Base-by-base conservation (phyloP, 2,888 invertebrate species). In the Lydus trimaculatus region DNA sequence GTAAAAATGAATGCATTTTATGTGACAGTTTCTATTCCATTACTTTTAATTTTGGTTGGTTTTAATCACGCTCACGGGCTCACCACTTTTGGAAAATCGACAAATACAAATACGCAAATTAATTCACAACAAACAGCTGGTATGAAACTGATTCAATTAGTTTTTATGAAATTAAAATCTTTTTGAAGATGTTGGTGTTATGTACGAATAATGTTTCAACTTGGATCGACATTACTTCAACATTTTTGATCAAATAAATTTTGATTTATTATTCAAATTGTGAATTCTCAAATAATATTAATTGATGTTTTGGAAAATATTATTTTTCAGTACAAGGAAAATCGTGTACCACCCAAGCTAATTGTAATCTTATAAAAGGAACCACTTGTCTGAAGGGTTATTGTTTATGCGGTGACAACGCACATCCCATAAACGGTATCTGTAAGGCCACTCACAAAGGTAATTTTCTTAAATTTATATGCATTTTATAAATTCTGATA, bases 1-100 rank as follows among this genome's bases (percentile, higher is more conserved):
- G 56, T 6, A 56, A 48, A 79, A 75, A 84, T 84, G 83, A 85
- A 84, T 80, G 81, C 82, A 77, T 78, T 84, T 61, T 84, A 84
- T 79, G 83, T 85, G 81, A 84, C 82, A 75, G 82, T 88, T 78
- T 89, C 88, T 60, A 87, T 89, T 69, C 89, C 85, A 73, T 84
- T 88, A 76, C 87, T 85, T 84, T 85, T 88, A 79, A 84, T 85
- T 69, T 83, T 87, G 79, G 88, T 85, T 65, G 83, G 84, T 71
- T 84, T 84, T 78, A 85, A 84, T 73, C 84, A 85, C 76, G 85
- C 85, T 68, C 84, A 85, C 73, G 85, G 85, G 67, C 80, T 85
- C 61, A 84, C 85, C 23, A 85, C 85, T 31, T 85, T 85, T 76
- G 85, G 85, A 56, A 85, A 85, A 78, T 78, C 84, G n/a, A 79